Evolutionary conservation across 35 echinoderm and acorn worm genomes (phyloP).

Genomic region (Diadema setosum): DNA sequence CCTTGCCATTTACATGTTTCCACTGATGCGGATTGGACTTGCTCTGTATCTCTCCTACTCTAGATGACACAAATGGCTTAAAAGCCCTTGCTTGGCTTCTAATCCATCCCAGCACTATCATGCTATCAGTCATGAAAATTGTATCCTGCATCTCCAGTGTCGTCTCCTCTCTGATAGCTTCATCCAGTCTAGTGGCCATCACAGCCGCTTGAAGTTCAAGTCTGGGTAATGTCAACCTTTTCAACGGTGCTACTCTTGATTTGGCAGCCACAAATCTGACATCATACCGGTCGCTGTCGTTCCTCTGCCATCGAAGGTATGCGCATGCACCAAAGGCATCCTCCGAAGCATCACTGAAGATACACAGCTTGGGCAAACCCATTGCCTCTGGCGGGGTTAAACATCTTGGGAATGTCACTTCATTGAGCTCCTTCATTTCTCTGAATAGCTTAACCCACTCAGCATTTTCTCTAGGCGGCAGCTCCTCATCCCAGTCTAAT

Average conservation of each 20-base stretch:
- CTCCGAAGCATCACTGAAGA: conserved; percentile 22
- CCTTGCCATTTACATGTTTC: conserved; percentile 12
- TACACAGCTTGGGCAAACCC: background rate
- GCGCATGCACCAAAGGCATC: conserved; percentile 33
- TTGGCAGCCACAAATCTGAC: conserved; percentile 17
- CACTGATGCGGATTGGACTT: background rate
- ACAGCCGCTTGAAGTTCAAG: conserved; percentile 46
- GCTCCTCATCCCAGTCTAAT: conserved; percentile 34
- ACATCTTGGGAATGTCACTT: conserved; percentile 19
- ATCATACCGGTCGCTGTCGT: background rate
- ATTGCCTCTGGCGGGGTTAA: background rate
- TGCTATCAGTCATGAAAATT: conserved; percentile 30
- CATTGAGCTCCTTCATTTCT: background rate
- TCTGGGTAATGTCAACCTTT: conserved; percentile 39
- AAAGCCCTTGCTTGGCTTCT: background rate
- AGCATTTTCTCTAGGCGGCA: background rate
- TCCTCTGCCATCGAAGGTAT: background rate
- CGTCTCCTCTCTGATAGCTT: background rate
- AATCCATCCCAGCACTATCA: conserved; percentile 24
- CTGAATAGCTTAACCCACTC: conserved; percentile 16
- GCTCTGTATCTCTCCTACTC: conserved; percentile 17
- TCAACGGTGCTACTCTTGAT: conserved; percentile 26
- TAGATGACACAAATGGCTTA: conserved; percentile 22
- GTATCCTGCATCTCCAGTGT: background rate
- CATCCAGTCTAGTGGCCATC: background rate